Evolutionary conservation across 2,888 invertebrate genomes (phyloP), one percentile per base, ranked within the genome.

Genomic region (Leptopilina syphax): DNA sequence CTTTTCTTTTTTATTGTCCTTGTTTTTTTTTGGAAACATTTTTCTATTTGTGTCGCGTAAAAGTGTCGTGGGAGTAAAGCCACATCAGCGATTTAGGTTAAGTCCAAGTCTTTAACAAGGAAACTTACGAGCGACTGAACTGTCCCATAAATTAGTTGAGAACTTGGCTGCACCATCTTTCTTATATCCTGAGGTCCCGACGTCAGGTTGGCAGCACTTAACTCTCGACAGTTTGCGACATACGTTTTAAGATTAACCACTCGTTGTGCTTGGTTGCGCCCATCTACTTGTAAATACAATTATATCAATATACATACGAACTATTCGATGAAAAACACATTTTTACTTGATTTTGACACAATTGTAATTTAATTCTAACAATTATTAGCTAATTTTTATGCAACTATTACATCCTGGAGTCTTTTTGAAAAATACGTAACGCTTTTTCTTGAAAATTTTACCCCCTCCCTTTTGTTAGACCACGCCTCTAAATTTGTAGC

Each of bases 91-190:
- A 84, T 82, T 80, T 83, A 80, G 80, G 78, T 85, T 84, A 85
- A 85, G 84, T 83, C 79, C 70, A 77, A 67, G 66, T 77, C 83
- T 84, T 86, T 85, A 86, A 85, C 84, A 81, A 82, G 81, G 81
- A 78, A 86, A 86, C 84, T 87, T 82, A 83, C 77, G 80, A 82
- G 82, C 79, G 82, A 81, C 84, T 84, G 80, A 77, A 77, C 84
- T 79, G 82, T 77, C 84, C 83, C 84, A 85, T 88, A 89, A 88
- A 89, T 89, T 88, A 88, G 82, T 80, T 82, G 85, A 86, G 86
- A 86, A 88, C 84, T 89, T 86, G 83, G 85, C 85, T 85, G 85
- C 85, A 85, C 82, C 84, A 82, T 84, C 84, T 84, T 85, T 84
- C 82, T 50, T 79, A 73, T 83, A 73, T 73, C 80, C 82, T 79